A percentile compares a stretch with the other conserved stretches of the same genome.
phyloP scores from a whole-genome alignment of 2,113 vertebrate species.

The Jaculus jaculus region DNA sequence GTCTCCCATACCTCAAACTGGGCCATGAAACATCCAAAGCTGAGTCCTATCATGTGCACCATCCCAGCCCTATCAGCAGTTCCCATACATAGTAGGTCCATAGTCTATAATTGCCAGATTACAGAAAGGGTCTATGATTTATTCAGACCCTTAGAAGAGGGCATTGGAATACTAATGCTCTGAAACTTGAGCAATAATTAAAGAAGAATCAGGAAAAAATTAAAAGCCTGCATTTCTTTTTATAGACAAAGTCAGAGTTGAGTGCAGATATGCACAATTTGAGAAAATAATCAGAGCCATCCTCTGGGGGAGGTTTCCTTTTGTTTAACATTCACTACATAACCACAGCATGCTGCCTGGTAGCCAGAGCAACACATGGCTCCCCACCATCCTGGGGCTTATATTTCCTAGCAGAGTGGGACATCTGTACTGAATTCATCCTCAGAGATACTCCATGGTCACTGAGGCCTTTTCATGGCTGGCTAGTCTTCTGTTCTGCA shows the following conservation, averaged over 20 bases:
- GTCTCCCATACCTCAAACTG: neutral
- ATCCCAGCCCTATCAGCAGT: neutral
- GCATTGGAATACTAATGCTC: neutral
- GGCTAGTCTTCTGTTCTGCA: neutral
- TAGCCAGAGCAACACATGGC: neutral
- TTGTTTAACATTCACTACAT: neutral
- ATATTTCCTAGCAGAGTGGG: neutral
- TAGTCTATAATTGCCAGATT: neutral
- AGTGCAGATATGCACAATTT: neutral
- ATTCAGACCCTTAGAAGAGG: neutral
- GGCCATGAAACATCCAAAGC: neutral
- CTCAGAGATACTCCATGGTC: neutral
- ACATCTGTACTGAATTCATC: neutral
- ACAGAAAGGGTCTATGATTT: neutral
- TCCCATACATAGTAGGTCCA: neutral
- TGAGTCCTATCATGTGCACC: accelerated
- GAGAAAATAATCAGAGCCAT: constrained; percentile 49
- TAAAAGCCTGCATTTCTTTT: constrained; percentile 8
- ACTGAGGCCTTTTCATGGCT: neutral
- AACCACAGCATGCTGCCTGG: neutral
- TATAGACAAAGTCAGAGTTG: neutral
- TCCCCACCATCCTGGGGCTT: neutral
- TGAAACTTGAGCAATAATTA: constrained; percentile 19
- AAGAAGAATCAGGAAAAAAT: constrained; percentile 27
- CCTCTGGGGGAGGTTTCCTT: neutral